phyloP scores from a whole-genome alignment of 2,113 vertebrate species.

The Microtus ochrogaster region DNA sequence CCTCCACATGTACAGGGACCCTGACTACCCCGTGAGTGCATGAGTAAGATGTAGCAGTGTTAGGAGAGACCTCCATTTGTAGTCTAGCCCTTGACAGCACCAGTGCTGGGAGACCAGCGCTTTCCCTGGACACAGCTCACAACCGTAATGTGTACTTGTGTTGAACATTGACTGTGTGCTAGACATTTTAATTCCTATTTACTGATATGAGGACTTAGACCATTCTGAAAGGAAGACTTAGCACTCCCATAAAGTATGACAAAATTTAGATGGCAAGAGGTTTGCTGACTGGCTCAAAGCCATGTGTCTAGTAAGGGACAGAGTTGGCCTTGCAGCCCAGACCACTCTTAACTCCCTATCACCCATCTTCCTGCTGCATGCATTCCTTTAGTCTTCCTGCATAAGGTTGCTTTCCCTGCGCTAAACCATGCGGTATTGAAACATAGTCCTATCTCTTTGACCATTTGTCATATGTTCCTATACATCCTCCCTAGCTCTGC shows the following conservation, averaged over 20 bases:
- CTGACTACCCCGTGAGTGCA: background rate
- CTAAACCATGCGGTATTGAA: conserved; percentile 28
- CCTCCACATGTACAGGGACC: background rate
- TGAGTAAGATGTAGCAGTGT: background rate
- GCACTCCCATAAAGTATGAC: background rate
- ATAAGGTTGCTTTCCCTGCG: background rate
- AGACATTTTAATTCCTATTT: background rate
- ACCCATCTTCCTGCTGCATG: background rate
- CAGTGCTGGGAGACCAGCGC: background rate
- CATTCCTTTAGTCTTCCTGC: background rate
- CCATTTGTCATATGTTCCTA: background rate
- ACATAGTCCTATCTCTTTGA: background rate
- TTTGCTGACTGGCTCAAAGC: background rate
- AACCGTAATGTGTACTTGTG: background rate
- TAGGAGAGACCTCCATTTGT: background rate
- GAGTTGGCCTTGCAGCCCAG: background rate
- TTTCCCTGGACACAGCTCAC: background rate
- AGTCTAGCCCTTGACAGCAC: background rate
- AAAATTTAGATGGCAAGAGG: background rate
- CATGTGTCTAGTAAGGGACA: background rate
- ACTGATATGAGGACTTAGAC: background rate
- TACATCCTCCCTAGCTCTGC: background rate
- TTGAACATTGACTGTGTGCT: background rate
- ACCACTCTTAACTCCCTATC: background rate
- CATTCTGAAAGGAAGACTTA: background rate